These are phyloP conservation scores for Trachelus tabidus DNA, from an alignment of 2,888 invertebrate species.

Conservation along the genomic window DNA sequence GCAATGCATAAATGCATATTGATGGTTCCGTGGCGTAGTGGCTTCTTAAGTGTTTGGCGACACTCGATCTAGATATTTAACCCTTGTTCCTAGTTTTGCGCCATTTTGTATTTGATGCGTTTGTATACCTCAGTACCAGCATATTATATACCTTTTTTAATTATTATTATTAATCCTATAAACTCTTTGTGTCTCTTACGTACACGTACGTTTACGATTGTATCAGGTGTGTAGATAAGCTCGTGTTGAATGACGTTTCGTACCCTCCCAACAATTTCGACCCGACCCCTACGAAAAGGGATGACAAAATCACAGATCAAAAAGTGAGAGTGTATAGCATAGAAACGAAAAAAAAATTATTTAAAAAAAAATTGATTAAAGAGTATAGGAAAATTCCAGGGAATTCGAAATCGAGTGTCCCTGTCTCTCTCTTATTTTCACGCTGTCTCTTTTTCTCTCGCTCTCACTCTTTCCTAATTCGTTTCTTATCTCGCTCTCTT, in stretches of 20 bases:
- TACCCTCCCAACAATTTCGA: slow-evolving; percentile 43
- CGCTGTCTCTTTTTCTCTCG: neutral
- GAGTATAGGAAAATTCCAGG: neutral
- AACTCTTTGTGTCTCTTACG: slow-evolving; percentile 33
- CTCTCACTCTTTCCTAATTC: neutral
- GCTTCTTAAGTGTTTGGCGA: slow-evolving; percentile 48
- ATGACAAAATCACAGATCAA: slow-evolving; percentile 49
- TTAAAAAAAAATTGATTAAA: neutral
- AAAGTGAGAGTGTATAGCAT: neutral
- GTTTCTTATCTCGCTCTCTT: neutral
- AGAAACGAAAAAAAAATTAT: neutral
- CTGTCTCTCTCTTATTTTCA: neutral
- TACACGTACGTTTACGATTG: slow-evolving; percentile 23
- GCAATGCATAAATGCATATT: slow-evolving; percentile 36
- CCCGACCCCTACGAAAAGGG: slow-evolving; percentile 65
- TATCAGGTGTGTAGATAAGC: slow-evolving; percentile 59
- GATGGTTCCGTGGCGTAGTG: slow-evolving; percentile 51
- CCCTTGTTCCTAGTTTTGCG: slow-evolving; percentile 29
- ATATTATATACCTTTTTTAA: neutral
- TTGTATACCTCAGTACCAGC: neutral
- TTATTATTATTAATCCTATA: neutral
- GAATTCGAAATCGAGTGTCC: neutral
- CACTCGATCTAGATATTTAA: neutral
- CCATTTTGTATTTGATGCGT: slow-evolving; percentile 34
- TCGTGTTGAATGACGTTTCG: slow-evolving; percentile 59